A percentile compares a stretch with the other conserved stretches of the same genome.
phyloP scores from a whole-genome alignment of 2,113 vertebrate genomes.

The Scartelaos histophorus region DNA sequence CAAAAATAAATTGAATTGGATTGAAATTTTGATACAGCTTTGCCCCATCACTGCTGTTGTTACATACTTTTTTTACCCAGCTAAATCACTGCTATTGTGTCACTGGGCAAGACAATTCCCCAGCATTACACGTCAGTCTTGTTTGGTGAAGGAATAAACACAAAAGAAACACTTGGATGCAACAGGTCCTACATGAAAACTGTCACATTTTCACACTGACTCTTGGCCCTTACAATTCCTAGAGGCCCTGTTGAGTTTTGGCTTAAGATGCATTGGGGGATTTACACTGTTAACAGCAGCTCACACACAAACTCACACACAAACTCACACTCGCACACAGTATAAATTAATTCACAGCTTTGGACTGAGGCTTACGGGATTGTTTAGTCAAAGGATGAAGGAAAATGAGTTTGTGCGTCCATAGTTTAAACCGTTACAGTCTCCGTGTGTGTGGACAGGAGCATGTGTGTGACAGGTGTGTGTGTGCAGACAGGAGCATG shows the following conservation, averaged over 20 bases:
- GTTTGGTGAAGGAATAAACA: too few species aligned
- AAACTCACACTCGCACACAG: conserved; percentile 37
- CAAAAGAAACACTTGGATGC: too few species aligned
- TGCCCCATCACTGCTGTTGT: too few species aligned
- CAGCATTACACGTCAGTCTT: too few species aligned
- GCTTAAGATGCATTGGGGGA: background rate
- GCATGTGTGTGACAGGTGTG: background rate
- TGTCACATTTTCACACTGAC: conserved; percentile 2
- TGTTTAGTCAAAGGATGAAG: conserved; percentile 40
- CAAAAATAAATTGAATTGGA: too few species aligned
- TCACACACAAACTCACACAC: conserved; percentile 26
- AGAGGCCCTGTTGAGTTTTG: conserved; percentile 8
- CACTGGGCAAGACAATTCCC: too few species aligned
- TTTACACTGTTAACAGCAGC: conserved; percentile 18
- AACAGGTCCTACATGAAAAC: too few species aligned
- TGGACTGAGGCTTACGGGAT: conserved; percentile 46
- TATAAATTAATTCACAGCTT: conserved; percentile 29
- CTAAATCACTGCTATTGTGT: too few species aligned
- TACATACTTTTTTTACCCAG: too few species aligned
- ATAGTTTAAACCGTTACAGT: conserved; percentile 28
- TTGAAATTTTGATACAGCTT: too few species aligned
- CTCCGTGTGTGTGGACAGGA: conserved; percentile 4
- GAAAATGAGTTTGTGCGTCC: conserved; percentile 25
- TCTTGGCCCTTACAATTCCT: background rate
- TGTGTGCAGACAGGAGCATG: too few species aligned